Conservation (phyloP, 2,888 invertebrate species). For the Theristus sp. region DNA sequence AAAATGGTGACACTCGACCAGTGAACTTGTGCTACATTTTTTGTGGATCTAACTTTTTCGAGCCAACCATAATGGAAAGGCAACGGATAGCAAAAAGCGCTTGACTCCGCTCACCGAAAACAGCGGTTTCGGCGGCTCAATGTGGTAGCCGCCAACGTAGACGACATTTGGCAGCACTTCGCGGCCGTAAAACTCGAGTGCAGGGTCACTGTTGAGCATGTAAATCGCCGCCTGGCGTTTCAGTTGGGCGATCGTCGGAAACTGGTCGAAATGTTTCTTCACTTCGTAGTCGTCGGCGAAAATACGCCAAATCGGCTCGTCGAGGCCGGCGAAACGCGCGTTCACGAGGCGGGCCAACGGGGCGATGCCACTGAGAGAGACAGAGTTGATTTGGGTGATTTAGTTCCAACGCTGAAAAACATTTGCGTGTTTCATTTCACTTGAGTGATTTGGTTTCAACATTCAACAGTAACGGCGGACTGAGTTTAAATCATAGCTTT, state of each 20-base stretch:
- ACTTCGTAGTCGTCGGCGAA: conserved; percentile 21
- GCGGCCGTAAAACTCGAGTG: conserved; percentile 2
- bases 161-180: not conserved
- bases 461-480: too few species aligned
- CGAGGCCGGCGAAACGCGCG: conserved; percentile 15
- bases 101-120: conserved; percentile 4
- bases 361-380: conserved; percentile 9
- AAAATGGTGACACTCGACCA: too few species aligned
- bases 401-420: too few species aligned
- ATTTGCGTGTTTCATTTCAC: too few species aligned
- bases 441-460: too few species aligned
- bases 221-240: conserved; percentile 2
- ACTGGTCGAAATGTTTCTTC: not conserved
- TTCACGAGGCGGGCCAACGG: conserved; percentile 13
- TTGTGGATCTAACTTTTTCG: too few species aligned
- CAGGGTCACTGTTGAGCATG: conserved; percentile 5
- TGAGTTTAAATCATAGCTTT: too few species aligned
- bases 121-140: conserved; percentile 4
- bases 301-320: conserved; percentile 17
- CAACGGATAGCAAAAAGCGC: too few species aligned
- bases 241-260: conserved; percentile 4
- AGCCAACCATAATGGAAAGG: too few species aligned
- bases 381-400: too few species aligned
- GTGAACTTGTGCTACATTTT: too few species aligned
- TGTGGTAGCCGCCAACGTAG: conserved; percentile 5